A percentile compares a stretch with the other conserved stretches of the same genome.
These are phyloP conservation scores for Catocala sponsa DNA, from an alignment of 2,888 invertebrate genomes.

Conservation along the genomic window DNA sequence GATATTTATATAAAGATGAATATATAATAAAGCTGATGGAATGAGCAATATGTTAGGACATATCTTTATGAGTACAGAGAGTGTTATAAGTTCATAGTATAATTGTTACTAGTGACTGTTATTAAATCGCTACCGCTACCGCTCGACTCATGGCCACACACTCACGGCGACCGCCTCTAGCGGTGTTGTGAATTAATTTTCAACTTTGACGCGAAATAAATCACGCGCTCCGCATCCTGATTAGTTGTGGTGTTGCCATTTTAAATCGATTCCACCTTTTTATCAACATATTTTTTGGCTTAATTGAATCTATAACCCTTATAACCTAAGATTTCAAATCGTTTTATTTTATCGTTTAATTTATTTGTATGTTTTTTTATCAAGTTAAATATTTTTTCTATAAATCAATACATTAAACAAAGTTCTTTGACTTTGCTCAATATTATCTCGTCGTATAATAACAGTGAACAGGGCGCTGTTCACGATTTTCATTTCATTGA, in stretches of 20 bases:
- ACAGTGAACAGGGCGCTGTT: too few species aligned
- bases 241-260: constrained; percentile 68
- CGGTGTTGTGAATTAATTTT: constrained; percentile 81
- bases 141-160: constrained; percentile 14
- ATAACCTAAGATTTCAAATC: constrained; percentile 23
- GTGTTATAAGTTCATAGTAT: too few species aligned
- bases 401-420: background rate
- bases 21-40: too few species aligned
- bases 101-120: background rate
- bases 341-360: constrained; percentile 19
- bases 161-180: constrained; percentile 38
- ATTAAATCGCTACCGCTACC: background rate
- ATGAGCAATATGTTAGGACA: too few species aligned
- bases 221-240: constrained; percentile 77
- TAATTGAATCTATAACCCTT: constrained; percentile 49
- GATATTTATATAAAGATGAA: too few species aligned
- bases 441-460: too few species aligned
- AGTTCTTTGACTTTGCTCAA: background rate
- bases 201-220: constrained; percentile 81
- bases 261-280: constrained; percentile 64
- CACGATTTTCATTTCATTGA: too few species aligned
- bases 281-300: constrained; percentile 48
- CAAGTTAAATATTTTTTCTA: background rate
- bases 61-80: too few species aligned
- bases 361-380: constrained; percentile 7